phyloP scores from a whole-genome alignment of 2,797 vertebrate species.

The Spheniscus humboldti region DNA sequence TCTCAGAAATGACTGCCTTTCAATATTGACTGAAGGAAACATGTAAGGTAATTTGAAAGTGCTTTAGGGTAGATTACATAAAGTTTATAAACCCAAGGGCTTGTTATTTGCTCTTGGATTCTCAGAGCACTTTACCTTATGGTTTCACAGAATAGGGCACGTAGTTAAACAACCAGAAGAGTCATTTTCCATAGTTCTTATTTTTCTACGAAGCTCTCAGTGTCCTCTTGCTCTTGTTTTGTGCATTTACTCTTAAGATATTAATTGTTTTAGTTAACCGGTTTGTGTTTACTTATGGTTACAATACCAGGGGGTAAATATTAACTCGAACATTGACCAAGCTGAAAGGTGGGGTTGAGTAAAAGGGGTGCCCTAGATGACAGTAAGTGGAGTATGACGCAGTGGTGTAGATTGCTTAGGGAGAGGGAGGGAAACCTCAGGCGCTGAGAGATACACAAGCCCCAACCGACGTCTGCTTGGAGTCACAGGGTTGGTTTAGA shows the following conservation, averaged over 20 bases:
- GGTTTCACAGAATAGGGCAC: background rate
- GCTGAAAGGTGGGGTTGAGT: background rate
- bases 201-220: background rate
- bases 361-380: background rate
- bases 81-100: background rate
- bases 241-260: background rate
- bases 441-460: background rate
- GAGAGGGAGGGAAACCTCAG: background rate
- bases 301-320: background rate
- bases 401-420: background rate
- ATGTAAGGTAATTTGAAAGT: background rate
- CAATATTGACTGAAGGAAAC: background rate
- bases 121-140: background rate
- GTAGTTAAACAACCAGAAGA: background rate
- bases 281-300: background rate
- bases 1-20: background rate
- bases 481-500: background rate
- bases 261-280: background rate
- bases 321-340: background rate
- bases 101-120: background rate
- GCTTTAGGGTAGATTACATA: background rate
- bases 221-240: background rate
- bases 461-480: background rate
- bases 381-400: background rate
- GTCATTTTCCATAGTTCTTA: background rate